These are phyloP conservation scores for Oreortyx pictus DNA, from an alignment of 2,797 vertebrate genomes.

Conservation along the genomic window DNA sequence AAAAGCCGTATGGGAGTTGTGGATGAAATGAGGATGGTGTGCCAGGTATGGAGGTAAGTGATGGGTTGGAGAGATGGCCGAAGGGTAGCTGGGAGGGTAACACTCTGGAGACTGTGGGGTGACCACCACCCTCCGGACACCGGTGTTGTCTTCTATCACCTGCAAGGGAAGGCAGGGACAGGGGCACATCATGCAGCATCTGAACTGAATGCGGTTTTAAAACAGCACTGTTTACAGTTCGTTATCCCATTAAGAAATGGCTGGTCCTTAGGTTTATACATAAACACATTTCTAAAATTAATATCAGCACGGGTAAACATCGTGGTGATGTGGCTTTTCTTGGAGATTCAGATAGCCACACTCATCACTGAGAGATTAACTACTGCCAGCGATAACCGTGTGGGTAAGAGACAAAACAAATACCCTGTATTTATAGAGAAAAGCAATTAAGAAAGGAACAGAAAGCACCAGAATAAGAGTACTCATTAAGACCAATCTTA, in stretches of 20 bases:
- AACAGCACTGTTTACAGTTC: not conserved
- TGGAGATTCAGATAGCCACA: constrained; percentile 28
- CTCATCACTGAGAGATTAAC: constrained; percentile 14
- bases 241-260: not conserved
- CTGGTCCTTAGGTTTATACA: not conserved
- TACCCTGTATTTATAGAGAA: constrained; percentile 40
- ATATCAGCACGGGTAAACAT: not conserved
- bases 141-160: constrained; percentile 97
- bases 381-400: constrained; percentile 15
- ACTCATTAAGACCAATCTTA: not conserved
- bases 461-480: constrained; percentile 38
- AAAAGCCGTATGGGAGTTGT: constrained; percentile 92
- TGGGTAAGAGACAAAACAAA: constrained; percentile 24
- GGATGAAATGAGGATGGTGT: constrained; percentile 93
- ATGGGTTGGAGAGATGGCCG: constrained; percentile 93
- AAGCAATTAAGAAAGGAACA: constrained; percentile 39
- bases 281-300: constrained; percentile 59
- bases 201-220: not conserved
- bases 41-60: constrained; percentile 93
- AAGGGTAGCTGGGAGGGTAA: constrained; percentile 94
- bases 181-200: not conserved
- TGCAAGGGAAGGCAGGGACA: constrained; percentile 68
- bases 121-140: constrained; percentile 95
- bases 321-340: constrained; percentile 11
- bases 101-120: constrained; percentile 97